phyloP scores from a whole-genome alignment of 1,140 invertebrate genomes.

The Dinoponera quadriceps region DNA sequence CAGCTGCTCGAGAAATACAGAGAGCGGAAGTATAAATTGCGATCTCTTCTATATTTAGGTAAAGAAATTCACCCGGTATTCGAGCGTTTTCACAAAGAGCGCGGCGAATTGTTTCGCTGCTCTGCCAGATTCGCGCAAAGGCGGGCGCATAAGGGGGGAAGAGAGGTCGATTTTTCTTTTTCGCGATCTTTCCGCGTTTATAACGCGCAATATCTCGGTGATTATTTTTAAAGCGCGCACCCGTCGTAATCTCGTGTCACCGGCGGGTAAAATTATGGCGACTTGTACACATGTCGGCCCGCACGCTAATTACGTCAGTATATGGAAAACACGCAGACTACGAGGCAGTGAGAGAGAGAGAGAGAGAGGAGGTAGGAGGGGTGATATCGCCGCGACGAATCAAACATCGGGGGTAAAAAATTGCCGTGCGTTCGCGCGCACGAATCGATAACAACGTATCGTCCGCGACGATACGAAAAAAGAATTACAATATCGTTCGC shows the following conservation, averaged over 20 bases:
- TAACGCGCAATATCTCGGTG: neutral
- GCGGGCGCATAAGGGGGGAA: no score
- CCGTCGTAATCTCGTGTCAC: neutral
- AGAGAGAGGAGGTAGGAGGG: no score
- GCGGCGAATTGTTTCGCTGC: neutral
- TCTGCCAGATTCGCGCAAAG: neutral
- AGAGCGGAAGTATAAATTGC: neutral
- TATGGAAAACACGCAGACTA: neutral
- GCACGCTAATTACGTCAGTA: conserved; percentile 16
- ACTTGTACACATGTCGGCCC: conserved; percentile 2
- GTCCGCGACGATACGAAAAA: conserved; percentile 2
- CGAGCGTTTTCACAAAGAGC: neutral
- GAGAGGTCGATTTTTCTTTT: neutral
- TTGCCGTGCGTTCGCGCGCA: neutral
- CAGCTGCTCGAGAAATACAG: no score
- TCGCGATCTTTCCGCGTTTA: neutral
- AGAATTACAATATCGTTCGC: neutral
- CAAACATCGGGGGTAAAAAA: conserved; percentile 25
- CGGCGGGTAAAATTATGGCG: neutral
- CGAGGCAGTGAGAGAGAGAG: no score
- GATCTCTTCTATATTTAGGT: conserved; percentile 8
- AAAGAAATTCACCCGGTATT: neutral
- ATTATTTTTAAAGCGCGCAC: conserved; percentile 1
- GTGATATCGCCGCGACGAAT: conserved; percentile 19
- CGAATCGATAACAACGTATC: conserved; percentile 29